Conservation (phyloP, 2,888 invertebrate genomes). For the Trypoxylon attenuatum region DNA sequence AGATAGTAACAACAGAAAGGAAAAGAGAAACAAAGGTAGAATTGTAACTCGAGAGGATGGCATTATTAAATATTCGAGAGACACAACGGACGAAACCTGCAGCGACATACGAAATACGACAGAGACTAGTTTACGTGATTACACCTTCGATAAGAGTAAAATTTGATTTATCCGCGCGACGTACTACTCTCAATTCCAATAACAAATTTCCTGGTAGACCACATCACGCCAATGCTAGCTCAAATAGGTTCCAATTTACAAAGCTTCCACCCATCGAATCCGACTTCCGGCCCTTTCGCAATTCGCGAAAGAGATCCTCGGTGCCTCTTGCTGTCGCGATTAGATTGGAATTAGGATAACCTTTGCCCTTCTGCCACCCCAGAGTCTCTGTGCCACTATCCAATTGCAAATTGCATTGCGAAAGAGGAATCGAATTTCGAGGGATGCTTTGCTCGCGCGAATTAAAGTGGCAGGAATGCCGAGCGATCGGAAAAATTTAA, state of each 20-base stretch:
- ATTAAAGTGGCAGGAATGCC: background rate
- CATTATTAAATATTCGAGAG: constrained; percentile 11
- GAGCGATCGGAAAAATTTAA: background rate
- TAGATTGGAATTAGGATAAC: background rate
- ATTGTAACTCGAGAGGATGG: too few species aligned
- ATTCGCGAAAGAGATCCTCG: background rate
- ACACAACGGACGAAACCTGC: constrained; percentile 1
- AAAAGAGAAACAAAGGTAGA: too few species aligned
- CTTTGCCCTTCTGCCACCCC: background rate
- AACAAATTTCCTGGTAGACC: constrained; percentile 10
- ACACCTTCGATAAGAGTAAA: constrained; percentile 20
- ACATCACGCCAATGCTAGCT: background rate
- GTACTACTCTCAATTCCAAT: constrained; percentile 27
- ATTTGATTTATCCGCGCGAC: constrained; percentile 25
- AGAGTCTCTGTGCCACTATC: background rate
- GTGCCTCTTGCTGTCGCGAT: background rate
- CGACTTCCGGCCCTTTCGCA: background rate
- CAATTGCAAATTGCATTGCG: background rate
- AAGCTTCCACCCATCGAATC: background rate
- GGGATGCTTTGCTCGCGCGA: too few species aligned
- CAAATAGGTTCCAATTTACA: background rate
- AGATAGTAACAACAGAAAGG: too few species aligned
- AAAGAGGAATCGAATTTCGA: background rate
- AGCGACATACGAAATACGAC: background rate
- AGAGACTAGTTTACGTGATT: constrained; percentile 28